Conservation (phyloP, 1,140 invertebrate genomes). For the Oryzaephilus surinamensis region DNA sequence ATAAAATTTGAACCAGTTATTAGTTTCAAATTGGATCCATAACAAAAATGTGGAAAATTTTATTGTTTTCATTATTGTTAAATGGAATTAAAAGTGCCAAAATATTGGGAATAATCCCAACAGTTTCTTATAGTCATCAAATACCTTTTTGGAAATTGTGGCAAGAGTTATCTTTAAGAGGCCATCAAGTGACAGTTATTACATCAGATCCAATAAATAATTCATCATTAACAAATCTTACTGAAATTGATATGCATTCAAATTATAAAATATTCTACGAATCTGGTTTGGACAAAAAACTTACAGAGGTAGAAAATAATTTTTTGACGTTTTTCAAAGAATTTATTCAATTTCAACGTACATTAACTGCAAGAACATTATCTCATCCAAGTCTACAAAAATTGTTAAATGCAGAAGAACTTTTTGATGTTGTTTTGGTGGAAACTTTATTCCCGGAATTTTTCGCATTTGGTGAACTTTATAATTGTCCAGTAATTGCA, state of each 20-base stretch:
- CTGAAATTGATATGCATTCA: constrained; percentile 10
- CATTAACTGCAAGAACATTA: constrained; percentile 7
- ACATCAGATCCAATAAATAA: constrained; percentile 31
- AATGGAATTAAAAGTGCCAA: too few species aligned
- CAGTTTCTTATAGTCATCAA: constrained; percentile 38
- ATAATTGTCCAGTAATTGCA: constrained; percentile 29
- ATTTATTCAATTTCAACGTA: background rate
- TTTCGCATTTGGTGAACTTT: constrained; percentile 26
- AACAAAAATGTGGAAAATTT: too few species aligned
- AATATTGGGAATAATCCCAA: constrained; percentile 35
- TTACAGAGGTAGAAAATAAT: constrained; percentile 1
- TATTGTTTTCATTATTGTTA: too few species aligned
- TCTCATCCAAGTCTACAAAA: constrained; percentile 25
- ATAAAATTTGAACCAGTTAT: too few species aligned
- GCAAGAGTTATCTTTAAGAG: constrained; percentile 24
- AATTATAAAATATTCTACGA: constrained; percentile 10
- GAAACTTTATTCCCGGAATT: constrained; percentile 24
- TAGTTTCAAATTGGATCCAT: too few species aligned
- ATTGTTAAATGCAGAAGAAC: constrained; percentile 25
- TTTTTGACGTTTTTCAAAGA: background rate
- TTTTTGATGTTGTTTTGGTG: constrained; percentile 32
- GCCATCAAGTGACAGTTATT: constrained; percentile 38
- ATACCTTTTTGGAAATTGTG: constrained; percentile 32
- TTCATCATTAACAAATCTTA: constrained; percentile 15
- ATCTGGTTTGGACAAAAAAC: constrained; percentile 5